Evolutionary conservation across 2,888 invertebrate genomes (phyloP).

Genomic region (Apamea anceps): DNA sequence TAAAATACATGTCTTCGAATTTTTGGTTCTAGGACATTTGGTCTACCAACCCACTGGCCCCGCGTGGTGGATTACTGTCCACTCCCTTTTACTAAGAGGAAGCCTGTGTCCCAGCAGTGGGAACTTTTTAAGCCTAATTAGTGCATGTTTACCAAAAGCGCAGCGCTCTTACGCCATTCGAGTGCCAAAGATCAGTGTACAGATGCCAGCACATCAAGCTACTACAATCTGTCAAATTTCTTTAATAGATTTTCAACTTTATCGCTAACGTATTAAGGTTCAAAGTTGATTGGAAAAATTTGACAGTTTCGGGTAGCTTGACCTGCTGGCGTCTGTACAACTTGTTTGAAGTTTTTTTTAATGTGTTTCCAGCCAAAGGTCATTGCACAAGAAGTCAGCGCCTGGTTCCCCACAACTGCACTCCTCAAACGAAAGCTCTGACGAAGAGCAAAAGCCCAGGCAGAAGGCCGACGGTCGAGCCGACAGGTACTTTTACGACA

Average conservation of each 20-base stretch:
- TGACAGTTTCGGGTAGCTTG: too few species aligned
- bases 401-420: conserved; percentile 75
- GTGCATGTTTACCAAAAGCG: not conserved
- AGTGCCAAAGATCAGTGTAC: too few species aligned
- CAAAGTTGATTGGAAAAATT: too few species aligned
- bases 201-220: too few species aligned
- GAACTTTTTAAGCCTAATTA: too few species aligned
- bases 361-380: conserved; percentile 71
- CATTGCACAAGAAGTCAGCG: conserved; percentile 72
- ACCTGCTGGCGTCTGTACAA: too few species aligned
- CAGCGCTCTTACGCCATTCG: not conserved
- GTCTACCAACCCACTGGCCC: not conserved
- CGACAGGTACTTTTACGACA: conserved; percentile 84
- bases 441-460: conserved; percentile 76
- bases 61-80: not conserved
- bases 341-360: not conserved
- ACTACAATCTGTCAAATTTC: too few species aligned
- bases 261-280: too few species aligned
- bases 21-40: too few species aligned
- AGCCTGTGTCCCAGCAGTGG: not conserved
- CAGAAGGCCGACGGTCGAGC: conserved; percentile 77
- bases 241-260: too few species aligned
- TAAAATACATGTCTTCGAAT: too few species aligned
- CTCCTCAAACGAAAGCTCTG: conserved; percentile 83
- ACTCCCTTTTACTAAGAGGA: not conserved